Percentiles rank a stretch among this genome's conserved stretches.
These are phyloP conservation scores for Holothuria leucospilota DNA, from an alignment of 53 echinoderm and acorn worm genomes.

Conservation along the genomic window DNA sequence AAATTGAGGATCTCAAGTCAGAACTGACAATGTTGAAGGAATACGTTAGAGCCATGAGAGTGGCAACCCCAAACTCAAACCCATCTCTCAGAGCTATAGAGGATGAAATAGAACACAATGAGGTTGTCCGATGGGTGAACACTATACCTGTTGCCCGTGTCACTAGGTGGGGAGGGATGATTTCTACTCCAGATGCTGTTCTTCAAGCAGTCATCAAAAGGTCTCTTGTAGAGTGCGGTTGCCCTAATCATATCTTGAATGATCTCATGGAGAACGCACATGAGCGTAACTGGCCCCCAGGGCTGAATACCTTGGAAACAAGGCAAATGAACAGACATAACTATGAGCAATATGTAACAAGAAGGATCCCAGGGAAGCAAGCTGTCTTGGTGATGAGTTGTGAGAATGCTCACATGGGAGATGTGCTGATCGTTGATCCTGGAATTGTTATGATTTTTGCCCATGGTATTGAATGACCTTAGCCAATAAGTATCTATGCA, in stretches of 20 bases:
- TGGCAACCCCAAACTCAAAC: slow-evolving; percentile 86
- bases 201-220: slow-evolving; percentile 98
- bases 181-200: slow-evolving; percentile 96
- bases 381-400: slow-evolving; percentile 96
- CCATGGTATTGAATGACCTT: slow-evolving; percentile 89
- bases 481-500: neutral
- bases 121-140: slow-evolving; percentile 95
- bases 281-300: slow-evolving; percentile 96
- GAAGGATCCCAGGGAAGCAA: slow-evolving; percentile 96
- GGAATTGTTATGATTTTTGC: slow-evolving; percentile 99
- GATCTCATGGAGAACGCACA: slow-evolving; percentile 99
- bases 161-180: slow-evolving; percentile 99
- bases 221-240: slow-evolving; percentile 90
- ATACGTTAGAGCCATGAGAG: slow-evolving; percentile 91
- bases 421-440: slow-evolving; percentile 89
- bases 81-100: slow-evolving; percentile 96
- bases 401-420: slow-evolving; percentile 95
- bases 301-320: slow-evolving; percentile 93
- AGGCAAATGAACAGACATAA: slow-evolving; percentile 96
- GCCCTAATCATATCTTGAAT: slow-evolving; percentile 87
- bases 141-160: slow-evolving; percentile 88
- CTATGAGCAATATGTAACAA: slow-evolving; percentile 92
- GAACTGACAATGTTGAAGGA: slow-evolving; percentile 97
- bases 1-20: slow-evolving; percentile 74
- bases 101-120: slow-evolving; percentile 95